Evolutionary conservation across 2,888 invertebrate genomes (phyloP).

Genomic region (Ophonus ardosiacus): DNA sequence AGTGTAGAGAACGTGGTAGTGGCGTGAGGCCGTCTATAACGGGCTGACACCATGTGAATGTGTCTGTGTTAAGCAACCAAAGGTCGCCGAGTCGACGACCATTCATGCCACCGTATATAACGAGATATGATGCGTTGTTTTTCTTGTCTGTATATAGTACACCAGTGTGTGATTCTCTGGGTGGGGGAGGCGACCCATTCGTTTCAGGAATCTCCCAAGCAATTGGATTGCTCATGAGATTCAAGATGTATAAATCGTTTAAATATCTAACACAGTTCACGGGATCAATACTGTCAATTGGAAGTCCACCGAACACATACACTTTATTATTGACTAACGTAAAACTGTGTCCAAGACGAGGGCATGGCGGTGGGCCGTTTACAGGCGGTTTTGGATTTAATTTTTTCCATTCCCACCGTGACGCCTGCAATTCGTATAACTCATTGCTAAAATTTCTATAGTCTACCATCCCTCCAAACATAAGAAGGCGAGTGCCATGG

Average conservation of each 20-base stretch:
- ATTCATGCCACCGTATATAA: constrained; percentile 99
- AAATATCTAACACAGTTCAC: constrained; percentile 98
- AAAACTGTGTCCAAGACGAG: constrained; percentile 97
- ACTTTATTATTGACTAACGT: constrained; percentile 95
- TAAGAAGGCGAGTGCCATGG: constrained; percentile 95
- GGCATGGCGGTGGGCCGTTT: constrained; percentile 92
- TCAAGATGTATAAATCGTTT: constrained; percentile 96
- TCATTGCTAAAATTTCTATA: constrained; percentile 99
- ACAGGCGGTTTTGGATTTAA: constrained; percentile 93
- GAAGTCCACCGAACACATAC: constrained; percentile 97
- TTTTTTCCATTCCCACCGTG: constrained; percentile 98
- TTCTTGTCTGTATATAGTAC: constrained; percentile 91
- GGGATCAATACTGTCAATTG: constrained; percentile 98
- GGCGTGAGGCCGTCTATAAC: constrained; percentile 91
- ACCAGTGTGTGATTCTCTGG: constrained; percentile 97
- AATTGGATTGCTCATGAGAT: constrained; percentile 85
- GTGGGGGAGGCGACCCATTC: constrained; percentile 93
- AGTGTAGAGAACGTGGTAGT: constrained; percentile 96
- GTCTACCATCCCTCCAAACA: constrained; percentile 99
- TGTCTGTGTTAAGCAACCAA: constrained; percentile 95
- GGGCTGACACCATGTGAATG: constrained; percentile 97
- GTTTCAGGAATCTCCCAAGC: constrained; percentile 96
- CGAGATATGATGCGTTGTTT: constrained; percentile 88
- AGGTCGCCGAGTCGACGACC: constrained; percentile 98
- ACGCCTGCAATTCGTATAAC: constrained; percentile 96